Base-by-base conservation (phyloP, 2,113 vertebrate species). In the Nyctibius bracteatus region DNA sequence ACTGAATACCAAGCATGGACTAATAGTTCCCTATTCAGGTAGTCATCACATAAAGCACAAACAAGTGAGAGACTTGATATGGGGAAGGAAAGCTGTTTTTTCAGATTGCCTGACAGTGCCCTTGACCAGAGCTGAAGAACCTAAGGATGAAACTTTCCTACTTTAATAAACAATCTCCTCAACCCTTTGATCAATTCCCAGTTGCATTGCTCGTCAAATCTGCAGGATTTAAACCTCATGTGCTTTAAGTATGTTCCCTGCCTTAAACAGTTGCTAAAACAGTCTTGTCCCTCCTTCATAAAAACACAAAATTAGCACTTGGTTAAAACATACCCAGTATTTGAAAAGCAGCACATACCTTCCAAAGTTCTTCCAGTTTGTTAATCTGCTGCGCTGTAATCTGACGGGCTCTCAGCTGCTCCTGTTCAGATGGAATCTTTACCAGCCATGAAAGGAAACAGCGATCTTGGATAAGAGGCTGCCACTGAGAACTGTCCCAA, bases 401-500 rank as follows among this genome's bases (percentile, higher is more conserved):
- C 98, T 99, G 99, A 20, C 99, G 98, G 0, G 99, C 99, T 25
- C 99, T 96, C 41, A 99, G 97, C 96, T 99, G 99, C 91, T 99
- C 99, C 97, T 99, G 99, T 95, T 99, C 99, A 0, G 99, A 99
- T 1, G 99, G 99, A 68, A 99, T 99, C 98, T 99, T 99, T 65
- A 99, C 99, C 96, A 99, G 98, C 99, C 99, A 99, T 2, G 99
- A 99, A 24, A 99, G 98, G 96, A 99, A 99, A 95, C 99, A 99
- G 70, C 99, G 99, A 87, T 99, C 99, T 95, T 99, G 99, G 97
- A 99, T 99, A 58, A 99, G 98, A 8, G 99, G 99, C 94, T 99
- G 99, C 99, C 99, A 99, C 97, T 99, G 99, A 0, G 99, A 99
- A 66, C 99, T 99, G 98, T 99, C 99, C 99, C 99, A 99, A 95